Base-by-base conservation (phyloP, 2,113 vertebrate species). In the Pelecanus crispus region DNA sequence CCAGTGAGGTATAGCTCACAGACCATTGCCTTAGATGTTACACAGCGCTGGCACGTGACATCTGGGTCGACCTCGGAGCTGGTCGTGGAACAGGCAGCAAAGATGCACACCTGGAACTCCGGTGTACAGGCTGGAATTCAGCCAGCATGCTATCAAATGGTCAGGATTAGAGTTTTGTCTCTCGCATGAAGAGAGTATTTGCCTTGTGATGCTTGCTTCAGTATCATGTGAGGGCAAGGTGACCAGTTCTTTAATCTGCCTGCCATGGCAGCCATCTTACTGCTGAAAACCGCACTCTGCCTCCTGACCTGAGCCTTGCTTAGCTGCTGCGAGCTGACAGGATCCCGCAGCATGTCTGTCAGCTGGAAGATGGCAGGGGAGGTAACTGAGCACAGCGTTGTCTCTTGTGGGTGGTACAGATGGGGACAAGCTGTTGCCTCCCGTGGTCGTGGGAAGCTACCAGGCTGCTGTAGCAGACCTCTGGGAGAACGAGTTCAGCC, bases 41-140 rank as follows among this genome's bases (percentile, higher is more conserved):
- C 3, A 2, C 3, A 15, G 10, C 4, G 1, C 58, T 78, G 47
- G 13, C 11, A 24, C 1, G 1, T 36, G 32, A 36, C n/a, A 36
- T 59, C 26, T 56, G 31, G 53, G 21, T 77, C 2, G 2, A 53
- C 21, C 32, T 72, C 2, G 0, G 59, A 86, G 72, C 44, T 59
- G 26, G 25, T 9, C 6, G 11, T 53, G 26, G 47, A 77, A 72
- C 75, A 79, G 49, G 15, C 19, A 34, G 44, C 9, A 6, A 82
- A 70, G 61, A 28, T 28, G n/a, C 16, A 5, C 22, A 7, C 17
- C 8, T 6, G 52, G 40, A 71, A 13, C 19, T 17, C 11, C 1
- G 1, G 26, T 0, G 3, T 32, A 32, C 32, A 55, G 56, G 3
- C n/a, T 32, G 49, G 32, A 38, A 28, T 17, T 31, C 31, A 14